Base-by-base conservation (phyloP, 2,888 invertebrate species). In the Reticulitermes lucifugus region DNA sequence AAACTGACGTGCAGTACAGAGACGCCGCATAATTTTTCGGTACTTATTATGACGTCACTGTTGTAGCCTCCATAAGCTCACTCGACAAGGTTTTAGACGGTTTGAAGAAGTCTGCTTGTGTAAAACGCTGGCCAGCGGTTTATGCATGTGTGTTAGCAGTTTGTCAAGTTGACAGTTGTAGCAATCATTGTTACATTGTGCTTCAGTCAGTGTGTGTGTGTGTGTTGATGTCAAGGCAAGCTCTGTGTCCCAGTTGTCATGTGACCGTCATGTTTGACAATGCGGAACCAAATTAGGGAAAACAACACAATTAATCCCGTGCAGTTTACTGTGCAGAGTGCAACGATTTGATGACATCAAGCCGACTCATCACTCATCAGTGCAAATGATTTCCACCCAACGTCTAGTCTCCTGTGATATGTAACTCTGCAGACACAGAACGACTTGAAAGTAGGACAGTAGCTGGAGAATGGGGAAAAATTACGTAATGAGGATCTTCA, bases 271-370 rank as follows among this genome's bases (percentile, higher is more conserved):
- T 73, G 73, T 73, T 73, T 73, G 73, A 73, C 73, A 73, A 41
- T 73, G 73, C 73, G 73, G 73, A 41, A 73, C 73, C 73, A 41
- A 73, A 73, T 73, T 73, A 73, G 73, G 73, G 73, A 73, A 73
- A 73, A 73, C 71, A 71, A 71, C 73, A 73, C 73, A 73, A 41
- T 73, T 73, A 73, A 73, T 41, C 41, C 73, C 18, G 25, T n/a
- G n/a, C 65, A 65, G 65, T 65, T 65, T 65, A 65, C 65, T 65
- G n/a, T 65, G 65, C 65, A 65, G 65, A 65, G n/a, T 65, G 65
- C 65, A 65, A 25, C 65, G 25, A 65, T 65, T 65, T 65, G 65
- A 65, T 65, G 65, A 65, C 65, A 65, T 25, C 25, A 65, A 65
- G n/a, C 65, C n/a, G 65, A 65, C 25, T 65, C 65, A 65, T 65